A percentile compares a stretch with the other conserved stretches of the same genome.
Conservation (phyloP, 2,888 invertebrate genomes). For the Melanargia galathea region DNA sequence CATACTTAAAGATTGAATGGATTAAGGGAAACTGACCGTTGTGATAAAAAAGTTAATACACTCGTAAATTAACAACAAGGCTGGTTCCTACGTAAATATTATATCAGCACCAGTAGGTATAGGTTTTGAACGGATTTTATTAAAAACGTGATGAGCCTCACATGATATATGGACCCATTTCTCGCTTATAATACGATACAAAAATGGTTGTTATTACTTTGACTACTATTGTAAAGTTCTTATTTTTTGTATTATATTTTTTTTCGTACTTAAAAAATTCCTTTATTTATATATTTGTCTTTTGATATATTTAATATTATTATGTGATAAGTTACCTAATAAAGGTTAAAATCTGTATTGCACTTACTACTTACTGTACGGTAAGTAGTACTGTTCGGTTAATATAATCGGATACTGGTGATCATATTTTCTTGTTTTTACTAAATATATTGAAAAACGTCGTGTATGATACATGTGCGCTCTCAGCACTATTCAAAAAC, state of each 20-base stretch:
- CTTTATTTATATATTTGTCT: not conserved
- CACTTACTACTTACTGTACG: too few species aligned
- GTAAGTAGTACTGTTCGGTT: too few species aligned
- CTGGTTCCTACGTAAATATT: not conserved
- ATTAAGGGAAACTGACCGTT: too few species aligned
- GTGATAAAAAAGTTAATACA: not conserved
- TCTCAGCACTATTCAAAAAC: too few species aligned
- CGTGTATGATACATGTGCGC: too few species aligned
- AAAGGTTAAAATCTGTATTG: too few species aligned
- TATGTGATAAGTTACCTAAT: too few species aligned
- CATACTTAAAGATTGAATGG: too few species aligned
- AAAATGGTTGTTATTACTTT: constrained; percentile 25
- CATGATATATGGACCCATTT: constrained; percentile 65
- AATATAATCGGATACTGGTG: too few species aligned
- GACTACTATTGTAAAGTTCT: not conserved
- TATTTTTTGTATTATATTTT: not conserved
- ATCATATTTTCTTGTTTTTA: too few species aligned
- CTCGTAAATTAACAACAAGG: not conserved
- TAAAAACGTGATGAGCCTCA: constrained; percentile 75
- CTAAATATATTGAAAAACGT: too few species aligned
- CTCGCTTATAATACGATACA: constrained; percentile 38
- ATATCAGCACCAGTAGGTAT: constrained; percentile 29
- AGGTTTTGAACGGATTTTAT: constrained; percentile 58
- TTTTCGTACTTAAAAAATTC: not conserved
- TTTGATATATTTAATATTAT: too few species aligned